Evolutionary conservation across 2,797 vertebrate genomes (phyloP).

Genomic region (Paedocypris micromegethes): DNA sequence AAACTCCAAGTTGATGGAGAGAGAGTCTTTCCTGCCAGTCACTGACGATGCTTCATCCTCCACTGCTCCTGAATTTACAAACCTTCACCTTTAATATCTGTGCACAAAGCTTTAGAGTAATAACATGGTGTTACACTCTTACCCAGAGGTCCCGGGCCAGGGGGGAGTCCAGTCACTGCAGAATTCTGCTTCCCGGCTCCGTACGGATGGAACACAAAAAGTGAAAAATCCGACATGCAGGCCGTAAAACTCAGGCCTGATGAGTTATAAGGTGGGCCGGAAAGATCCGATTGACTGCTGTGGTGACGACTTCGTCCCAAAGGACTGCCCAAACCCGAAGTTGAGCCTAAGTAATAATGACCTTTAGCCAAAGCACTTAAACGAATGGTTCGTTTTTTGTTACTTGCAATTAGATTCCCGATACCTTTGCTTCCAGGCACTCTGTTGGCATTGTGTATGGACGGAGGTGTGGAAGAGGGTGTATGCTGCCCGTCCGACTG

Average conservation of each 20-base stretch:
- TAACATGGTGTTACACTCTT: constrained; percentile 27
- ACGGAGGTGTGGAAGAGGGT: constrained; percentile 61
- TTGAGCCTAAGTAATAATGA: constrained; percentile 61
- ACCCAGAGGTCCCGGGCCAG: constrained; percentile 79
- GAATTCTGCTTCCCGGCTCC: constrained; percentile 96
- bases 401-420: not conserved
- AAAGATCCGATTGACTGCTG: constrained; percentile 95
- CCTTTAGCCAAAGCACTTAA: not conserved
- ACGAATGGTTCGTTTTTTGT: too few relatives aligned
- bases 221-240: constrained; percentile 98
- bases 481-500: constrained; percentile 66
- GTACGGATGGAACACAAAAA: constrained; percentile 96
- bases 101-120: not conserved
- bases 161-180: constrained; percentile 82
- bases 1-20: constrained; percentile 97
- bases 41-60: constrained; percentile 94
- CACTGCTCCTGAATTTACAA: constrained; percentile 71
- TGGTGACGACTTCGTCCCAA: constrained; percentile 89
- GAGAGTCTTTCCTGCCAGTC: constrained; percentile 93
- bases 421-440: constrained; percentile 80
- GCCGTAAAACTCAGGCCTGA: constrained; percentile 97
- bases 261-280: constrained; percentile 78
- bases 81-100: not conserved
- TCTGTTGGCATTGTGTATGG: constrained; percentile 72
- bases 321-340: constrained; percentile 83